Evolutionary conservation across 1,140 invertebrate genomes (phyloP).

Genomic region (Drosophila auraria): DNA sequence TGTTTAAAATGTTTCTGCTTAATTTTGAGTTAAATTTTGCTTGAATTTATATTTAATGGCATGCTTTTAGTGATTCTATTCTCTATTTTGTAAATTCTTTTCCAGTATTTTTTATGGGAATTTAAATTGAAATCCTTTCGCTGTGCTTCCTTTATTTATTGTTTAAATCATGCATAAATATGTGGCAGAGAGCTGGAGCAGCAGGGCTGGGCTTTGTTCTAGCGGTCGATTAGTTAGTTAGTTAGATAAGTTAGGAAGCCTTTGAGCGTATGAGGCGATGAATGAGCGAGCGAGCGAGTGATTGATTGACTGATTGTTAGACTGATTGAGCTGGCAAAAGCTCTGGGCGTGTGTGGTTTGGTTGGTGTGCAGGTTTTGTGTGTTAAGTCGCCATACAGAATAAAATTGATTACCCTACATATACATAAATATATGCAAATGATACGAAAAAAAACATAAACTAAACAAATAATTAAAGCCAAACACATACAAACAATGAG

Average conservation of each 20-base stretch:
- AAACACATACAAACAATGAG: constrained; percentile 2
- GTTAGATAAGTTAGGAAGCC: constrained; percentile 20
- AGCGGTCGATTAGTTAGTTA: constrained; percentile 13
- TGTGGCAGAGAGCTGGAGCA: not conserved
- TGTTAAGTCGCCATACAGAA: constrained; percentile 28
- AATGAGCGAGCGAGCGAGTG: constrained; percentile 47
- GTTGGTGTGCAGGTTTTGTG: constrained; percentile 22
- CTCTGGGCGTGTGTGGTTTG: constrained; percentile 17
- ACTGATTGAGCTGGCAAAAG: constrained; percentile 36
- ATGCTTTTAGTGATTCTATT: no score
- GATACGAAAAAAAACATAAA: not conserved
- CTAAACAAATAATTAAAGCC: constrained; percentile 11
- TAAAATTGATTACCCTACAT: constrained; percentile 12
- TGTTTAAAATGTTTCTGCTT: not conserved
- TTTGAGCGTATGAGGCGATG: constrained; percentile 51
- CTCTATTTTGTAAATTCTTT: no score
- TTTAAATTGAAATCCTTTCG: not conserved
- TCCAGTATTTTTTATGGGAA: no score
- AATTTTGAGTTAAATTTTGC: not conserved
- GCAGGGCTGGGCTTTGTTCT: not conserved
- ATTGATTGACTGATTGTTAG: constrained; percentile 33
- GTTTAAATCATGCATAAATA: constrained; percentile 11
- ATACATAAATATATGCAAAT: constrained; percentile 6
- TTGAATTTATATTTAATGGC: no score
- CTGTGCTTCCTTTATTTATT: not conserved